Evolutionary conservation across 2,888 invertebrate species (phyloP).

Genomic region (Amaurobius ferox): DNA sequence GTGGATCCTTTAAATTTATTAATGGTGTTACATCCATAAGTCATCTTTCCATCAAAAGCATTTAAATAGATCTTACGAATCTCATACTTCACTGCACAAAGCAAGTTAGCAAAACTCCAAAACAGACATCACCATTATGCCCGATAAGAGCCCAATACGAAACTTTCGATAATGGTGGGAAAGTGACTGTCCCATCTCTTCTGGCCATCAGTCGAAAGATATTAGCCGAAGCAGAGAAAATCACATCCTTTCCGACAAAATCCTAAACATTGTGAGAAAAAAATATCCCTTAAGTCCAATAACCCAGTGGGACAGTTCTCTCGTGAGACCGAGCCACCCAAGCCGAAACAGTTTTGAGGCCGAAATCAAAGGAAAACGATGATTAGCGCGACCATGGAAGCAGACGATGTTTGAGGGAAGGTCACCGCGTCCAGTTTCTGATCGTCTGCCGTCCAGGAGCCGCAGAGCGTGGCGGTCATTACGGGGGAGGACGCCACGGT

Average conservation of each 20-base stretch:
- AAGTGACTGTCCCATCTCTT: neutral
- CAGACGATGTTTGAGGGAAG: constrained; percentile 39
- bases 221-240: constrained; percentile 12
- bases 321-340: constrained; percentile 59
- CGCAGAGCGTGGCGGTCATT: constrained; percentile 65
- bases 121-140: neutral
- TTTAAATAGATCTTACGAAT: neutral
- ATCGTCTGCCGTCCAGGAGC: constrained; percentile 24
- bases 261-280: constrained; percentile 15
- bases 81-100: neutral
- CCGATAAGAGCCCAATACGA: neutral
- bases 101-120: neutral
- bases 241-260: constrained; percentile 14
- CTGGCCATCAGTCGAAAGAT: neutral
- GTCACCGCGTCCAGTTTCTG: constrained; percentile 60
- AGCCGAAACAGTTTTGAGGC: constrained; percentile 41
- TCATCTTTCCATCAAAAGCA: too few relatives aligned
- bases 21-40: too few relatives aligned
- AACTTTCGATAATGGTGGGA: neutral
- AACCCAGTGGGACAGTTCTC: constrained; percentile 40
- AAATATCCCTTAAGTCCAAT: constrained; percentile 21
- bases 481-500: constrained; percentile 29
- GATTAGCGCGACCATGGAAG: constrained; percentile 41
- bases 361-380: constrained; percentile 57
- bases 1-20: too few relatives aligned